Evolutionary conservation across 2,888 invertebrate genomes (phyloP), one percentile per base, ranked within the genome.

Genomic region (Tetrapedia diversipes): DNA sequence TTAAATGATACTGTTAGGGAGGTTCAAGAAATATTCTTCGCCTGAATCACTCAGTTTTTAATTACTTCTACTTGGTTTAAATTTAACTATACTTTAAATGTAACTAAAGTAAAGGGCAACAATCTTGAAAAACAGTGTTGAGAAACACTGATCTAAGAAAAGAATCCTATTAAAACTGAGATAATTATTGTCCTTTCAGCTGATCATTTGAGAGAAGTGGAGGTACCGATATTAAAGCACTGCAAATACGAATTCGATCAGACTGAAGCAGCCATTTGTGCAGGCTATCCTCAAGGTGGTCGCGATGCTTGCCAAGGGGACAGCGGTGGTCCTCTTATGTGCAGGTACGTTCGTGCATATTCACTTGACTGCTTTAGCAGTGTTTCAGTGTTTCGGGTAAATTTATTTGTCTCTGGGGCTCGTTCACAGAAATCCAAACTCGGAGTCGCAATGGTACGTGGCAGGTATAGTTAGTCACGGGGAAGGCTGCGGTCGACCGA

Each of bases 391-490:
- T 39, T 39, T 57, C 4, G n/a, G n/a, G n/a, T n/a, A n/a, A 43
- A 19, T 14, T 14, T 19, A 2, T 32, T 19, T 29, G 4, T 32
- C 32, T 32, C 32, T 32, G 7, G 32, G n/a, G 3, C 34, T 32
- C 19, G 0, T 60, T 43, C 51, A n/a, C 67, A 92, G 94, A 89
- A 95, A 95, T 91, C 94, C 95, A 47, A 92, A 93, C 70, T 93
- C 94, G 86, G 91, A 93, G 0, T 93, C 94, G 77, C 95, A 95
- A 87, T 96, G 96, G 95, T 97, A 96, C 89, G 93, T 97, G 75
- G 96, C 95, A 6, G 97, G 97, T 0, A 94, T 97, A 61, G 96
- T 97, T 0, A 97, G 97, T 87, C 97, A 97, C 88, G 97, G 97
- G 29, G 95, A 96, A 86, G 97, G 97, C 3, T 97, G 97, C 91